Evolutionary conservation across 2,113 vertebrate species (phyloP).

Genomic region (Mellivora capensis): DNA sequence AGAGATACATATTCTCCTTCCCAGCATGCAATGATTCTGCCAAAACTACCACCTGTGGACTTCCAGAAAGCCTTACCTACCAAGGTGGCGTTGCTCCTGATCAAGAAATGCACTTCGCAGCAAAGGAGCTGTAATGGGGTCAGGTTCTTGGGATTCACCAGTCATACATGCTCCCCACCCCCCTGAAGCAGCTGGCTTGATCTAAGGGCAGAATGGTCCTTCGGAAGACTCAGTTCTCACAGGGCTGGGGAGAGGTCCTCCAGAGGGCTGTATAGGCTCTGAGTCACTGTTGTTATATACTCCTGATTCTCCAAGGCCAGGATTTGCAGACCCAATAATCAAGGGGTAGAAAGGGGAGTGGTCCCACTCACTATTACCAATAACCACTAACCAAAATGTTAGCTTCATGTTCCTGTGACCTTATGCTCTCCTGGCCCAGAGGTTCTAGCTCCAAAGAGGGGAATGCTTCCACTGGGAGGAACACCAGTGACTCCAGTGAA

Average conservation of each 20-base stretch:
- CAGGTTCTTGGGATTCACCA: neutral
- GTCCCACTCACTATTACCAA: neutral
- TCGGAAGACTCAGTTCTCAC: neutral
- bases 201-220: neutral
- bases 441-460: neutral
- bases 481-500: neutral
- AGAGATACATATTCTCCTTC: neutral
- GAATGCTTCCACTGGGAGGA: neutral
- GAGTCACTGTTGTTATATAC: too few species aligned
- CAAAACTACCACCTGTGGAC: neutral
- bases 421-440: neutral
- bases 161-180: neutral
- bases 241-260: neutral
- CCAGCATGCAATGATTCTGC: neutral
- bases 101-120: neutral
- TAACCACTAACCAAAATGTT: neutral
- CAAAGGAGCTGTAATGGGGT: too few species aligned
- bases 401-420: neutral
- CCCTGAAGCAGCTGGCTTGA: neutral
- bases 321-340: neutral
- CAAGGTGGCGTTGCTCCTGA: neutral
- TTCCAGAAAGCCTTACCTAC: neutral
- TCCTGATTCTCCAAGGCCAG: too few species aligned
- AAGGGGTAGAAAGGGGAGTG: too few species aligned
- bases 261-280: neutral